Percentiles rank a stretch among this genome's conserved stretches.
Evolutionary conservation across 2,888 invertebrate genomes (phyloP).

Genomic region (Mechanitis mazaeus): DNA sequence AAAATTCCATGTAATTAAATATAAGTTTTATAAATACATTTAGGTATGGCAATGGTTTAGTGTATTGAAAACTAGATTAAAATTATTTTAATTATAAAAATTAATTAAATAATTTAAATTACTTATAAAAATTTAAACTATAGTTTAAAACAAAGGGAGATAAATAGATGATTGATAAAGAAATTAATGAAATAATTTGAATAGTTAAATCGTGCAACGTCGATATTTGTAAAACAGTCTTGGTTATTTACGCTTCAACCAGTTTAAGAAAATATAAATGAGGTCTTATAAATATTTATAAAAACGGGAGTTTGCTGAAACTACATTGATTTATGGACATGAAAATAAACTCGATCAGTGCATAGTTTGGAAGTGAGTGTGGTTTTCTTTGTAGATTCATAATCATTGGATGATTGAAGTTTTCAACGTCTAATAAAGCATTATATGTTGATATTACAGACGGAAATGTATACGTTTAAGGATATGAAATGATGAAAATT

Average conservation of each 20-base stretch:
- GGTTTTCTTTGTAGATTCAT: conserved; percentile 6
- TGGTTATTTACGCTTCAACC: conserved; percentile 42
- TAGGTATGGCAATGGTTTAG: too few species aligned
- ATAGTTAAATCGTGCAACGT: neutral
- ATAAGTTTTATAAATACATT: neutral
- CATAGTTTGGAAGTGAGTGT: conserved; percentile 15
- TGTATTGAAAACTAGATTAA: too few species aligned
- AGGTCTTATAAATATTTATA: conserved; percentile 48
- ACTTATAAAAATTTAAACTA: too few species aligned
- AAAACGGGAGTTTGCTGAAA: conserved; percentile 34
- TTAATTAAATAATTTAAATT: too few species aligned
- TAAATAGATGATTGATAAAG: neutral
- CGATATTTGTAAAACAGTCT: conserved; percentile 8
- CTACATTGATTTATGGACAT: conserved; percentile 30
- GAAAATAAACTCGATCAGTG: conserved; percentile 27
- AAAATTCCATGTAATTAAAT: conserved; percentile 5
- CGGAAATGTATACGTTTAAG: too few species aligned
- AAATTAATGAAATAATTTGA: neutral
- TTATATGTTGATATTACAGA: neutral
- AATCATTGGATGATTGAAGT: neutral
- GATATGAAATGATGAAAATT: too few species aligned
- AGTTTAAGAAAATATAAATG: conserved; percentile 38
- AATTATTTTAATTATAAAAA: too few species aligned
- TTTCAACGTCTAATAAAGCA: conserved; percentile 4
- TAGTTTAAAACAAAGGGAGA: neutral